Conservation (phyloP, 2,113 vertebrate genomes). For the Orientallactaga bullata region DNA sequence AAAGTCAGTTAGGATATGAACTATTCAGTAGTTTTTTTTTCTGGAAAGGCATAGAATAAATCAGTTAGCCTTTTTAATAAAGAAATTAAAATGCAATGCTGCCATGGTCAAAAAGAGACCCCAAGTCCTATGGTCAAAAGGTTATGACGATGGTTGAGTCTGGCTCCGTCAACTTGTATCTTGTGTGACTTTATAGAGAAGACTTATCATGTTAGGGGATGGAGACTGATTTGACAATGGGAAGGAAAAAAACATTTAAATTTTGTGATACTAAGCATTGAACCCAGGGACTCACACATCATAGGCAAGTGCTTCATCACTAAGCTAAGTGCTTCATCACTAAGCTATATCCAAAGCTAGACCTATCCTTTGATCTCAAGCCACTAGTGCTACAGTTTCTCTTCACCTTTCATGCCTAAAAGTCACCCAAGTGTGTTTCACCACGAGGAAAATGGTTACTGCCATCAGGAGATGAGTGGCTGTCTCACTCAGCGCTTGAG, state of each 20-base stretch:
- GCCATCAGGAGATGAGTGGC: neutral
- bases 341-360: too few species aligned
- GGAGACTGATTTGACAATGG: neutral
- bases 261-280: neutral
- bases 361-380: neutral
- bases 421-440: neutral
- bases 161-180: slow-evolving; percentile 2
- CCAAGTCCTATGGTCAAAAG: neutral
- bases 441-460: neutral
- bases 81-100: slow-evolving; percentile 43
- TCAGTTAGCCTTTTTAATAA: slow-evolving; percentile 32
- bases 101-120: neutral
- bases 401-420: neutral
- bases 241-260: slow-evolving; percentile 7
- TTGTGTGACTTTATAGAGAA: slow-evolving; percentile 34
- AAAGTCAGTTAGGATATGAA: slow-evolving; percentile 39
- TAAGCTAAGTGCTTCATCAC: neutral
- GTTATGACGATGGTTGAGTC: neutral
- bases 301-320: neutral
- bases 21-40: neutral
- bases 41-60: slow-evolving; percentile 31
- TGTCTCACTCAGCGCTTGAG: slow-evolving; percentile 2
- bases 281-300: neutral
- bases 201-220: neutral
- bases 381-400: neutral